Evolutionary conservation across 92 coral and sea anemone genomes (phyloP), one percentile per base, ranked within the genome.

Genomic region (Zoanthus gigantus): DNA sequence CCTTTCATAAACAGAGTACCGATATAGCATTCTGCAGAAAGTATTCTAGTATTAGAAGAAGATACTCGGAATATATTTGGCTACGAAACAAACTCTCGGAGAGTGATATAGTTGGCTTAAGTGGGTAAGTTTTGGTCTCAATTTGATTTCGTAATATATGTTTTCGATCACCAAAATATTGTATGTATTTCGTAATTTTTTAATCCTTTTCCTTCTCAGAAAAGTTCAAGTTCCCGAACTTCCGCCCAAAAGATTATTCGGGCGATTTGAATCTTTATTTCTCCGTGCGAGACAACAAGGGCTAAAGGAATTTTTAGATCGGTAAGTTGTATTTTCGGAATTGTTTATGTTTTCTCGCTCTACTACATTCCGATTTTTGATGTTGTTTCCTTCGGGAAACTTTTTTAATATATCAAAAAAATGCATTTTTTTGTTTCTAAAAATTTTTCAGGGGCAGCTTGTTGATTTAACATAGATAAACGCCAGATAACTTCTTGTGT

Each of bases 31-130:
- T 96, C 88, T 92, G 94, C 87, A 89, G 95, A 46, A 92, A 94
- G 85, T 83, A 75, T 65, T 96, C 99, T 13, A 79, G 92, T 72
- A 90, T 95, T 18, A 92, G 99, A 78, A 87, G 99, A 89, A 91
- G 99, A 58, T 96, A 90, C 78, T 96, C 99, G 1, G 99, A 96
- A 56, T 96, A 95, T 76, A 80, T 91, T 28, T 96, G 99, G 99
- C 93, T 96, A 5, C 88, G 98, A 88, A 89, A 92, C 29, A 94
- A 92, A 85, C 92, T 96, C 17, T 83, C 89, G 12, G 93, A 95
- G 28, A 92, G 92, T 7, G 99, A 96, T 78, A 91, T 96, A 30
- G 88, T 90, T 79, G 99, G 99, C 31, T 92, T 96, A 54, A 94
- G 88, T 68, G 93, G 95, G 99, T 96, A 87, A 50, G 77, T 88